Conservation (phyloP, 1,140 invertebrate genomes). For the Leucophenga varia region DNA sequence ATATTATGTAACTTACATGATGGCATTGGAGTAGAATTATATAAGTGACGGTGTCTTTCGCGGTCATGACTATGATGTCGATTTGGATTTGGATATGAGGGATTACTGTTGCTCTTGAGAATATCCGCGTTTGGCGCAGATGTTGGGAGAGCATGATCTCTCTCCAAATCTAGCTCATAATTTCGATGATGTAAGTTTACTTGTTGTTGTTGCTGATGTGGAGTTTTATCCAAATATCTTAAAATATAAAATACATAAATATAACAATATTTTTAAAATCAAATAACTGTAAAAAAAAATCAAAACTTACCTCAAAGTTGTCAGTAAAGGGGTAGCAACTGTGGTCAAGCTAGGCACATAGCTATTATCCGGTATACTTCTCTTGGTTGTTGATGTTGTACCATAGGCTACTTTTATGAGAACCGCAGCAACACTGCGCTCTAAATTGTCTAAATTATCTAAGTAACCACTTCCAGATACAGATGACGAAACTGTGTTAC, state of each 20-base stretch:
- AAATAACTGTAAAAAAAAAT: not conserved
- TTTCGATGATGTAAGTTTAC: conserved; percentile 44
- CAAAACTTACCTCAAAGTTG: conserved; percentile 57
- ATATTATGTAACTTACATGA: conserved; percentile 53
- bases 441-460: conserved; percentile 58
- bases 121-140: conserved; percentile 72
- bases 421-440: conserved; percentile 66
- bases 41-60: conserved; percentile 42
- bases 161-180: conserved; percentile 67
- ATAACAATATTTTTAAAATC: not conserved
- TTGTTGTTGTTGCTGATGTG: conserved; percentile 34
- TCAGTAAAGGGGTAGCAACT: conserved; percentile 63
- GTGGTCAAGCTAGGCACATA: conserved; percentile 64
- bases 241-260: conserved; percentile 7
- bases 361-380: conserved; percentile 66
- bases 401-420: conserved; percentile 70
- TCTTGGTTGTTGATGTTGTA: conserved; percentile 63
- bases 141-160: conserved; percentile 68
- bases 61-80: conserved; percentile 47
- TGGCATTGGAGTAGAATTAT: conserved; percentile 46
- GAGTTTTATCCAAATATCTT: conserved; percentile 32
- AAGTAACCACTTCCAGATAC: conserved; percentile 34
- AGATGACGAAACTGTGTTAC: conserved; percentile 15
- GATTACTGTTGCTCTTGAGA: conserved; percentile 70
- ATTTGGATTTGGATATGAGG: conserved; percentile 68